phyloP scores from a whole-genome alignment of 2,113 vertebrate species.

The Circaetus cinerascens region DNA sequence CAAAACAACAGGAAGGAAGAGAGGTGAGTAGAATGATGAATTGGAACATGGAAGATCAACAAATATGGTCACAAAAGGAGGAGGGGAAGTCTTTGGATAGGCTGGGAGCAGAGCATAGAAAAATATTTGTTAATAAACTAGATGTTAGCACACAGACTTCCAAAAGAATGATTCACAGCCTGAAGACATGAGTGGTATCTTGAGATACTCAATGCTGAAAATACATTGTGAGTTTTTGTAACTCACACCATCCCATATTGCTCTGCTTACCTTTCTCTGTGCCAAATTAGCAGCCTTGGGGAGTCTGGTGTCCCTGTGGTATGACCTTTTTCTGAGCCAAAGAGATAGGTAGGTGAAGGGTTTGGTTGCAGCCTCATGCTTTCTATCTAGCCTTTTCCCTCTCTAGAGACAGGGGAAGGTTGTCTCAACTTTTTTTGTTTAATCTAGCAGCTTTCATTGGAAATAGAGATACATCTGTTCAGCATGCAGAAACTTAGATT shows the following conservation, averaged over 20 bases:
- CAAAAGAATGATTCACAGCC: neutral
- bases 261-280: neutral
- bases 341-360: neutral
- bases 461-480: neutral
- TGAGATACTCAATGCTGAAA: neutral
- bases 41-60: neutral
- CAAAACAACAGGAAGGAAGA: neutral
- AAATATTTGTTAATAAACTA: neutral
- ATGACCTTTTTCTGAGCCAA: neutral
- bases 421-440: neutral
- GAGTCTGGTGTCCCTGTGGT: neutral
- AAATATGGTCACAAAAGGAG: neutral
- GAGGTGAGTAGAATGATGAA: neutral
- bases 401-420: neutral
- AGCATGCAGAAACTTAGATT: neutral
- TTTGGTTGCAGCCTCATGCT: neutral
- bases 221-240: neutral
- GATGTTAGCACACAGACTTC: neutral
- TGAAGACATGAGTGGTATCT: neutral
- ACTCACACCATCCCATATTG: neutral
- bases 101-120: neutral
- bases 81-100: neutral
- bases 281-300: neutral
- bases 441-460: neutral
- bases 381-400: neutral